Conservation (phyloP, 2,113 vertebrate species). For the Notiomystis cincta region DNA sequence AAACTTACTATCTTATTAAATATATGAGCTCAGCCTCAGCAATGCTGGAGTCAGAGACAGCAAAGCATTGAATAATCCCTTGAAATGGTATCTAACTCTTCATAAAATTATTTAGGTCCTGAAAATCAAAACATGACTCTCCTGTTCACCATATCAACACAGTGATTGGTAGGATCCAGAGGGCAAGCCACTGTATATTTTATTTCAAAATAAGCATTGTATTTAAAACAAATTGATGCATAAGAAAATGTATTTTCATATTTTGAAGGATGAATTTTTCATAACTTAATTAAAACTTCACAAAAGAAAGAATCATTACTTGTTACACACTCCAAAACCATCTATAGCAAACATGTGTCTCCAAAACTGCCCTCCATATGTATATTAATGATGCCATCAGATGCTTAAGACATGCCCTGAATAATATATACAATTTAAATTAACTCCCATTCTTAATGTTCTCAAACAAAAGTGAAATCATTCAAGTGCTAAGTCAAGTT, state of each 20-base stretch:
- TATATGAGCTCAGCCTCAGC: neutral
- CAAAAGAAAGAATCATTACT: conserved; percentile 49
- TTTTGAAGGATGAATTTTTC: conserved; percentile 57
- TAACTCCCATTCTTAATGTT: conserved; percentile 48
- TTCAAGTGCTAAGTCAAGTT: conserved; percentile 31
- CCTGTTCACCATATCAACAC: neutral
- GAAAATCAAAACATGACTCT: neutral
- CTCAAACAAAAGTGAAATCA: conserved; percentile 24
- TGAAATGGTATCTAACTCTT: neutral
- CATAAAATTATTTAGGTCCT: neutral
- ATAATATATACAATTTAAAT: conserved; percentile 61
- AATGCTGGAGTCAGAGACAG: neutral
- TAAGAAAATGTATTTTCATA: neutral
- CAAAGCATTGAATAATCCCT: neutral
- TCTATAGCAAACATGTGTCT: conserved; percentile 1
- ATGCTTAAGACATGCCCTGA: conserved; percentile 42
- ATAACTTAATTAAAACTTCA: conserved; percentile 43
- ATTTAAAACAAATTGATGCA: conserved; percentile 19
- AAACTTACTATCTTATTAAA: neutral
- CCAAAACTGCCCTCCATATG: conserved; percentile 32
- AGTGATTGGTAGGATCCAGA: neutral
- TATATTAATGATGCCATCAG: conserved; percentile 37
- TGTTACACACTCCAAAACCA: neutral
- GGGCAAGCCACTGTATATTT: neutral
- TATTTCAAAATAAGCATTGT: neutral